These are phyloP conservation scores for Astur gentilis DNA, from an alignment of 2,113 vertebrate genomes.

Conservation along the genomic window DNA sequence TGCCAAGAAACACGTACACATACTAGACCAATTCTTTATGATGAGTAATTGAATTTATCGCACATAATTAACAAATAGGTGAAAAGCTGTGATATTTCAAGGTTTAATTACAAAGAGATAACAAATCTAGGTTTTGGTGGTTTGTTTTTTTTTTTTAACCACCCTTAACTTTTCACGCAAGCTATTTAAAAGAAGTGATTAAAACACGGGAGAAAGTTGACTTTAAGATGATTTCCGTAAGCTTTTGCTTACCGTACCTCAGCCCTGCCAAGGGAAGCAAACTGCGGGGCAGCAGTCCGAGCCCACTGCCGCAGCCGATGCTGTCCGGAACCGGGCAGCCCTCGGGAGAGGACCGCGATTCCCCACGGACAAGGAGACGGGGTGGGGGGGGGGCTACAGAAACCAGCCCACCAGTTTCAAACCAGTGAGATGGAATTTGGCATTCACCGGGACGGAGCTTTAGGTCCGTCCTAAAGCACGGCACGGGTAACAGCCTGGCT, in stretches of 20 bases:
- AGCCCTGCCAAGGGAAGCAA: not conserved
- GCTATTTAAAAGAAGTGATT: not conserved
- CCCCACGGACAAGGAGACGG: fast-evolving
- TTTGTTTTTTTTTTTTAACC: not conserved
- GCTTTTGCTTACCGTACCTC: fast-evolving
- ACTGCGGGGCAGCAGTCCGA: fast-evolving
- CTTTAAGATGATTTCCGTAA: not conserved
- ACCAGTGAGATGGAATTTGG: fast-evolving
- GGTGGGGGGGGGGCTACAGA: not conserved
- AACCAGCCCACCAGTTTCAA: no score
- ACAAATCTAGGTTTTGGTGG: not conserved
- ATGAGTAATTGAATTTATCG: not conserved
- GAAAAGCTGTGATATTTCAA: not conserved
- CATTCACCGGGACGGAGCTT: not conserved
- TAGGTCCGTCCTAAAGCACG: no score
- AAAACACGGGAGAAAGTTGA: not conserved
- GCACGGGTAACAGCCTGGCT: not conserved
- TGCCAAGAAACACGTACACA: not conserved
- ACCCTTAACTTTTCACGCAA: not conserved
- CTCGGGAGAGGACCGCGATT: fast-evolving
- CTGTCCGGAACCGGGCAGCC: not conserved
- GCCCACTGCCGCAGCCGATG: fast-evolving
- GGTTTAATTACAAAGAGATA: not conserved
- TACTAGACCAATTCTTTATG: not conserved
- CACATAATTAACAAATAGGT: not conserved